Conservation (phyloP, 92 coral and sea anemone species). For the Phenganax stokvisi region DNA sequence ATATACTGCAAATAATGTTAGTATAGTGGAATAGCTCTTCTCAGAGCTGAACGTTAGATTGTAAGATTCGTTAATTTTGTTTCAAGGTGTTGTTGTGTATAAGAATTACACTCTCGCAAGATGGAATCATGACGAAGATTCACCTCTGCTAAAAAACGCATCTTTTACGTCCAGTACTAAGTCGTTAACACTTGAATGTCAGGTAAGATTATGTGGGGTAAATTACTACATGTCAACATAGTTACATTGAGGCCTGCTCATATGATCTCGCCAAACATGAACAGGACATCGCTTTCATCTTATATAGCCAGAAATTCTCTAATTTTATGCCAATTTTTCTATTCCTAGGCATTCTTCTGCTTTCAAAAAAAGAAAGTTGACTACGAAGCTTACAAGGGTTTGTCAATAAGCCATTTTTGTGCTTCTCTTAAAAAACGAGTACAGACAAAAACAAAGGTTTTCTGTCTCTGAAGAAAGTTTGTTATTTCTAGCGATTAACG, state of each 20-base stretch:
- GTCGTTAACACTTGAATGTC: conserved; percentile 76
- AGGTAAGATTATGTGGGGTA: conserved; percentile 45
- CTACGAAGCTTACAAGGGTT: conserved; percentile 90
- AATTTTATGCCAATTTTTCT: not conserved
- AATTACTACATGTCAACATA: too few relatives aligned
- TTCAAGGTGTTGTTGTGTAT: conserved; percentile 65
- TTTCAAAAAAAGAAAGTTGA: conserved; percentile 87
- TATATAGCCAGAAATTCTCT: too few relatives aligned
- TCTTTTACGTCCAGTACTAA: conserved; percentile 94
- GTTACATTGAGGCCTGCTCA: too few relatives aligned
- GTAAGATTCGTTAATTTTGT: not conserved
- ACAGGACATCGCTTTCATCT: not conserved
- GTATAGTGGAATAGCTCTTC: too few relatives aligned
- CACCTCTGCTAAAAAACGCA: conserved; percentile 65
- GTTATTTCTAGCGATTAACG: conserved; percentile 67
- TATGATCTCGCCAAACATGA: not conserved
- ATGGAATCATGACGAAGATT: conserved; percentile 73
- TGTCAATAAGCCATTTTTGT: not conserved
- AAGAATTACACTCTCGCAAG: conserved; percentile 78
- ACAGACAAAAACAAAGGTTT: not conserved
- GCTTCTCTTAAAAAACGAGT: not conserved
- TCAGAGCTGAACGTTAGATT: not conserved
- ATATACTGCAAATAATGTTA: too few relatives aligned
- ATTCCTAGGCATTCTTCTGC: conserved; percentile 86
- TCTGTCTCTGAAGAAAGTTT: not conserved